A percentile compares a stretch with the other conserved stretches of the same genome.
These are phyloP conservation scores for Bombyx mandarina DNA, from an alignment of 1,140 invertebrate species.

Conservation along the genomic window DNA sequence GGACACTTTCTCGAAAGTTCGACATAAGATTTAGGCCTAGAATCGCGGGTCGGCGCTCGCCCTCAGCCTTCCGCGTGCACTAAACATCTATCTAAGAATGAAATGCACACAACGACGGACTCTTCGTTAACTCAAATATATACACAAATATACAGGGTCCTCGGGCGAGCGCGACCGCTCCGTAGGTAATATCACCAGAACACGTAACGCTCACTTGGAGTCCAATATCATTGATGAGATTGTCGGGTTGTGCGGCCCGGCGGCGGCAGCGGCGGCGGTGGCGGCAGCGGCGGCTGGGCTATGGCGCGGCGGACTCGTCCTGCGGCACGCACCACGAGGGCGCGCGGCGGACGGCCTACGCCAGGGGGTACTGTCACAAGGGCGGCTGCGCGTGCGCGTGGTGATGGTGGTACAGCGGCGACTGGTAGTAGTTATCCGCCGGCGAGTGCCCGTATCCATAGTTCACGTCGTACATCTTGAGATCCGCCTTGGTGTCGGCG, in stretches of 20 bases:
- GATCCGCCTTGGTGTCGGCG: conserved; percentile 85
- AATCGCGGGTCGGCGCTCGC: conserved; percentile 31
- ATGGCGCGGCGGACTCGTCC: conserved; percentile 24
- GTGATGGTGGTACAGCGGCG: conserved; percentile 82
- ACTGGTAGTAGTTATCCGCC: conserved; percentile 87
- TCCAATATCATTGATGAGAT: conserved; percentile 51
- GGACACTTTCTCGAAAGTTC: conserved; percentile 50
- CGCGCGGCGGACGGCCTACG: conserved; percentile 48
- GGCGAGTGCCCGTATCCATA: conserved; percentile 78
- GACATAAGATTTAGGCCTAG: conserved; percentile 50
- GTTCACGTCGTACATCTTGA: conserved; percentile 87
- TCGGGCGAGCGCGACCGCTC: conserved; percentile 22
- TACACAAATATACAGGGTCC: conserved; percentile 44
- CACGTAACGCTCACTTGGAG: conserved; percentile 63
- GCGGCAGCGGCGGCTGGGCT: conserved; percentile 21
- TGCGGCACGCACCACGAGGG: conserved; percentile 22
- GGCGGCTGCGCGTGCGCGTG: conserved; percentile 72
- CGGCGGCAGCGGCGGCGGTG: conserved; percentile 12
- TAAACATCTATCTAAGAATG: conserved; percentile 45
- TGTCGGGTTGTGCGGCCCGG: conserved; percentile 6
- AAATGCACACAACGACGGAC: conserved; percentile 43
- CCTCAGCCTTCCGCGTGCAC: conserved; percentile 26
- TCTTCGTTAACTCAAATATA: conserved; percentile 47
- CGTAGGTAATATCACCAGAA: conserved; percentile 52
- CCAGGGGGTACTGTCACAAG: conserved; percentile 67